Conservation (phyloP, 2,888 invertebrate species). For the Chymomyza procnemis region DNA sequence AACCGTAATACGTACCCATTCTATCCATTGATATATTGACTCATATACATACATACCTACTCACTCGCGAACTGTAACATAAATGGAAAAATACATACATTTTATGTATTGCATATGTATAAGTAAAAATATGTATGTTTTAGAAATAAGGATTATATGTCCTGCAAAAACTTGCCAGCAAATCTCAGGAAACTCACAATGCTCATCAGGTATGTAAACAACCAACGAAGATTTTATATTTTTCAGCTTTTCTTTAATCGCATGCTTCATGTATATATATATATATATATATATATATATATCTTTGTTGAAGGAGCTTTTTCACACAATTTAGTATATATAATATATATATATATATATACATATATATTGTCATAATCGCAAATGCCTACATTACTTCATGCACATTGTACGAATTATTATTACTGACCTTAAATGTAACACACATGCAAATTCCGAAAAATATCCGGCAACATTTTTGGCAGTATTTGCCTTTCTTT, state of each 20-base stretch:
- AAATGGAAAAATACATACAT: conserved; percentile 9
- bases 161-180: conserved; percentile 87
- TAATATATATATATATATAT: too few relatives aligned
- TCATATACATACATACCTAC: conserved; percentile 4
- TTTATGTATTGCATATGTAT: conserved; percentile 16
- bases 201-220: conserved; percentile 82
- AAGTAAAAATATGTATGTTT: conserved; percentile 41
- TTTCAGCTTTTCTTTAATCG: background rate
- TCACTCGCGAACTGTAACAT: background rate
- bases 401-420: too few relatives aligned
- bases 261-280: background rate
- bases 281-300: too few relatives aligned
- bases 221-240: background rate
- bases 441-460: too few relatives aligned
- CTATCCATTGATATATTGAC: too few relatives aligned
- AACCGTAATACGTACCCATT: background rate
- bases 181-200: conserved; percentile 86
- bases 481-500: too few relatives aligned
- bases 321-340: too few relatives aligned
- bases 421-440: too few relatives aligned
- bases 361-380: too few relatives aligned
- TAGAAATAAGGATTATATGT: conserved; percentile 88
- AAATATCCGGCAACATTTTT: too few relatives aligned
- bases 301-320: too few relatives aligned
- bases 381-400: too few relatives aligned